These are phyloP conservation scores for Rhinoraja longicauda DNA, from an alignment of 2,797 vertebrate species.

Conservation along the genomic window DNA sequence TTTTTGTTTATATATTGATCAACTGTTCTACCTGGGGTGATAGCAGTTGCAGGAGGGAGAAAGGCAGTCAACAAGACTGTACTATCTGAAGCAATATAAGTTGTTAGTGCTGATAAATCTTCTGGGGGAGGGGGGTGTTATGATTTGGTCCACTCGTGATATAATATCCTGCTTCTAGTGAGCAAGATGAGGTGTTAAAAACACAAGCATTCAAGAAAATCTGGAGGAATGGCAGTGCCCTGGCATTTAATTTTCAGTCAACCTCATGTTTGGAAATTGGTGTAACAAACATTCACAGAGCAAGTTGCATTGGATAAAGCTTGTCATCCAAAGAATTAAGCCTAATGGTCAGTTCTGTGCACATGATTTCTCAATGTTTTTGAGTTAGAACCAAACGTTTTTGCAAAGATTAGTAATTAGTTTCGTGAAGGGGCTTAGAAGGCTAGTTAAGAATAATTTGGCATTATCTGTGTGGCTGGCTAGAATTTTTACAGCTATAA, in stretches of 20 bases:
- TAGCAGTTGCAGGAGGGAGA: not conserved
- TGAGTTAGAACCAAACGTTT: not conserved
- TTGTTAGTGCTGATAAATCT: not conserved
- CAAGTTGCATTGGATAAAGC: not conserved
- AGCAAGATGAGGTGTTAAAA: not conserved
- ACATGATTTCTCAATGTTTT: not conserved
- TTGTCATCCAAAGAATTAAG: not conserved
- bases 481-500: not conserved
- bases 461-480: not conserved
- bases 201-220: not conserved
- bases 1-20: not conserved
- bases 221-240: too few relatives aligned
- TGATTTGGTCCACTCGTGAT: not conserved
- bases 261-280: not conserved
- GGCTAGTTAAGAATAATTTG: not conserved
- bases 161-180: not conserved
- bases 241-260: not conserved
- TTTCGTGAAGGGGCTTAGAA: constrained; percentile 8
- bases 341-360: not conserved
- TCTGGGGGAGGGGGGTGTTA: too few relatives aligned
- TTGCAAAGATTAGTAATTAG: not conserved
- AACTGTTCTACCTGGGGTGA: not conserved
- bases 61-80: constrained; percentile 8
- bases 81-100: not conserved
- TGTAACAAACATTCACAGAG: not conserved